These are phyloP conservation scores for Cyclophora albipunctata DNA, from an alignment of 2,888 invertebrate genomes.

Conservation along the genomic window DNA sequence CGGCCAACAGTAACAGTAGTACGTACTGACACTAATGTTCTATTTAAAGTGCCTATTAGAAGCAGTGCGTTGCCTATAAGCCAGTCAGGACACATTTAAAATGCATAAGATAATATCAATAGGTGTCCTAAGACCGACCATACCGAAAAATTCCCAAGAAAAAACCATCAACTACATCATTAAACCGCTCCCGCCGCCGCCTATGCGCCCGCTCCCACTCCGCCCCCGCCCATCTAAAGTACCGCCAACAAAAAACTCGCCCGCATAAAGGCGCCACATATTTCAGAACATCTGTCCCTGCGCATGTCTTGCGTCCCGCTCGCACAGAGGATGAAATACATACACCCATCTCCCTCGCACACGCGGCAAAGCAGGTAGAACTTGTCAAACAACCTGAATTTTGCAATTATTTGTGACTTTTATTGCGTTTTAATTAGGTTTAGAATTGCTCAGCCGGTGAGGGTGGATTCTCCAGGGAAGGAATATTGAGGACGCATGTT, in stretches of 20 bases:
- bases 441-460: conserved; percentile 2
- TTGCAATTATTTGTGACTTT: conserved; percentile 26
- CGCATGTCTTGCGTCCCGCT: conserved; percentile 14
- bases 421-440: conserved; percentile 2
- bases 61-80: too few relatives aligned
- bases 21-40: too few relatives aligned
- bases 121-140: too few relatives aligned
- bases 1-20: too few relatives aligned
- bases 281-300: conserved; percentile 63
- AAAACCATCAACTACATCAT: too few relatives aligned
- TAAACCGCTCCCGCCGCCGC: too few relatives aligned
- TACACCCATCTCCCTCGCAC: conserved; percentile 24
- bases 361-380: conserved; percentile 30
- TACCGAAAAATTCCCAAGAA: too few relatives aligned
- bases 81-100: too few relatives aligned
- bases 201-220: conserved; percentile 11
- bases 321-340: conserved; percentile 2
- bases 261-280: conserved; percentile 54
- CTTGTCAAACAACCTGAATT: conserved; percentile 31
- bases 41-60: too few relatives aligned
- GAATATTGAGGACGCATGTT: conserved; percentile 1
- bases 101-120: too few relatives aligned
- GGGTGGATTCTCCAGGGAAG: neutral
- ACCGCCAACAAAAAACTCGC: conserved; percentile 42
- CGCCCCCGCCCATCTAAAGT: conserved; percentile 15